Percentiles rank a stretch among this genome's conserved stretches.
phyloP scores from a whole-genome alignment of 2,797 vertebrate genomes.

The Buceros bicornis region DNA sequence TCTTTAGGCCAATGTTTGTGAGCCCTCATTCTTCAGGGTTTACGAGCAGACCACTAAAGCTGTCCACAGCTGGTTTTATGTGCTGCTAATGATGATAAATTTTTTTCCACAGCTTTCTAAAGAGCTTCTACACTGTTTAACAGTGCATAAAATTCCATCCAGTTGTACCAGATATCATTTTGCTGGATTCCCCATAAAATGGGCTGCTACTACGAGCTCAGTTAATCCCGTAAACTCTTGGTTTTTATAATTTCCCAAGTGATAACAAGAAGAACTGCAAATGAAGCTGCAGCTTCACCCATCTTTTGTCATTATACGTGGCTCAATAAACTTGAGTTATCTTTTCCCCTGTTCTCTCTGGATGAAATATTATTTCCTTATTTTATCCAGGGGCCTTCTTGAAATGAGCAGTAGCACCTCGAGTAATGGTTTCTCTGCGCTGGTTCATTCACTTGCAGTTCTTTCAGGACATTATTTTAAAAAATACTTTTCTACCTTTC shows the following conservation, averaged over 20 bases:
- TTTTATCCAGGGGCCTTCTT: not conserved
- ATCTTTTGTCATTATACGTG: not conserved
- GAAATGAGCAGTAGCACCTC: not conserved
- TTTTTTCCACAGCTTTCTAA: constrained; percentile 14
- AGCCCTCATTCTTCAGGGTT: not conserved
- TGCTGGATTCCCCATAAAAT: not conserved
- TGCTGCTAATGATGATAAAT: not conserved
- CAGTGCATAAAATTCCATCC: constrained; percentile 3
- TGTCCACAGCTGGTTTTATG: not conserved
- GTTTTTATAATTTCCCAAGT: constrained; percentile 24
- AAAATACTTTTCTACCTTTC: not conserved
- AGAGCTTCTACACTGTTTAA: not conserved
- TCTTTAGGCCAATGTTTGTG: not conserved
- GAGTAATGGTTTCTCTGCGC: not conserved
- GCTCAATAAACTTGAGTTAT: constrained; percentile 16
- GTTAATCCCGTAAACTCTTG: not conserved
- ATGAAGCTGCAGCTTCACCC: not conserved
- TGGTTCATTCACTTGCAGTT: not conserved
- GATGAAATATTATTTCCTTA: constrained; percentile 1
- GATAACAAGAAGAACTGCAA: constrained; percentile 32
- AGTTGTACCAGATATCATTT: constrained; percentile 1
- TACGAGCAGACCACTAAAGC: not conserved
- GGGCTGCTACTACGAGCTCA: not conserved
- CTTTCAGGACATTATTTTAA: not conserved
- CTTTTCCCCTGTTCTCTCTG: not conserved